A percentile compares a stretch with the other conserved stretches of the same genome.
Evolutionary conservation across 2,797 vertebrate species (phyloP).

Genomic region (Pterois miles): DNA sequence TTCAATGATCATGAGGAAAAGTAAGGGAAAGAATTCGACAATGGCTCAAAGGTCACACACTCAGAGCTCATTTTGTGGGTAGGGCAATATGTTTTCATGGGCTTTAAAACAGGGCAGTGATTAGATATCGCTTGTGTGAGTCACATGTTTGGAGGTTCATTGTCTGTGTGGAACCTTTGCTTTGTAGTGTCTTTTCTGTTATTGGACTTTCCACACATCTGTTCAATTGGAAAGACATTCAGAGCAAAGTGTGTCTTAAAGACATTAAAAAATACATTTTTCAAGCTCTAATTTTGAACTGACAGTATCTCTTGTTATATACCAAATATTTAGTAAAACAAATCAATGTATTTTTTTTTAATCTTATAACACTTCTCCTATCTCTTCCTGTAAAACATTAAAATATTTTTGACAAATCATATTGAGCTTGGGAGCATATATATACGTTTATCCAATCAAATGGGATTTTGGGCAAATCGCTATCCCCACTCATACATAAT

Average conservation of each 20-base stretch:
- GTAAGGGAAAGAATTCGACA: conserved; percentile 43
- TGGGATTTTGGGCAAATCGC: not conserved
- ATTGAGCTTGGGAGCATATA: not conserved
- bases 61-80: conserved; percentile 39
- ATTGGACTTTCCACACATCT: not conserved
- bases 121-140: conserved; percentile 52
- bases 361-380: not conserved
- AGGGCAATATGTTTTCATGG: conserved; percentile 53
- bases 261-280: not conserved
- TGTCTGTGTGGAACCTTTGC: conserved; percentile 4
- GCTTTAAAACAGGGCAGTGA: conserved; percentile 51
- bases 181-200: not conserved
- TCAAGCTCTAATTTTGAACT: not conserved
- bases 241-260: not conserved
- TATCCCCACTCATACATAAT: not conserved
- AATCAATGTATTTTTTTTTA: not conserved
- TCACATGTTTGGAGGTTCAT: conserved; percentile 26
- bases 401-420: not conserved
- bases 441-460: not conserved
- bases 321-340: not conserved
- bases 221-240: not conserved
- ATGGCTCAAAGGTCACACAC: conserved; percentile 64
- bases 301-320: not conserved
- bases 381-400: not conserved
- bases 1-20: conserved; percentile 37